Conservation (phyloP, 2,797 vertebrate species). For the Odontamblyopus rebecca region DNA sequence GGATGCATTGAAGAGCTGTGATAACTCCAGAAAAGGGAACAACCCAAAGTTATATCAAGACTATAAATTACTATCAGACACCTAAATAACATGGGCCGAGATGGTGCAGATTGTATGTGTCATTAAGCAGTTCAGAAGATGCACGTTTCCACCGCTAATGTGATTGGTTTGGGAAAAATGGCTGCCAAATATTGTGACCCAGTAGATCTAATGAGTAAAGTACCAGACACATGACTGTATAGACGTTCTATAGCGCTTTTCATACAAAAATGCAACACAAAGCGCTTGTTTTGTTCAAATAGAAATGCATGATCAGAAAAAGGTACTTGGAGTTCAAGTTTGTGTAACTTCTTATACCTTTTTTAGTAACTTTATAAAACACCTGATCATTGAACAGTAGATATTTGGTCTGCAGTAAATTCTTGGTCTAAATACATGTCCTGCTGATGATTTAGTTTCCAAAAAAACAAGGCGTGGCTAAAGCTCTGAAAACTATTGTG, state of each 20-base stretch:
- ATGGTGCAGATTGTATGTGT: too few relatives aligned
- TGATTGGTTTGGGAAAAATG: neutral
- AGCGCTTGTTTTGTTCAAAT: too few relatives aligned
- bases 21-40: neutral
- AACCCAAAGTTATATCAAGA: neutral
- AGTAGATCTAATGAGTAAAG: neutral
- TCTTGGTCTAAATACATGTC: too few relatives aligned
- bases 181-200: neutral
- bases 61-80: neutral
- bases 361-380: neutral
- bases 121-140: too few relatives aligned
- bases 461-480: too few relatives aligned
- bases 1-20: neutral
- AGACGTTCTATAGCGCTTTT: neutral
- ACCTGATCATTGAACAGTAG: neutral
- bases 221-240: neutral
- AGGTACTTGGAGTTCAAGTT: neutral
- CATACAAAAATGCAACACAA: too few relatives aligned
- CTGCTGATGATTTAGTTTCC: too few relatives aligned
- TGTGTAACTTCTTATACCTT: neutral
- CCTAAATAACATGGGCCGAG: too few relatives aligned
- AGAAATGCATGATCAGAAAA: neutral
- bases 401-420: neutral
- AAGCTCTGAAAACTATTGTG: too few relatives aligned
- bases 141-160: too few relatives aligned